Percentiles rank a stretch among this genome's conserved stretches.
These are phyloP conservation scores for Diadophis punctatus DNA, from an alignment of 2,113 vertebrate genomes.

Conservation along the genomic window DNA sequence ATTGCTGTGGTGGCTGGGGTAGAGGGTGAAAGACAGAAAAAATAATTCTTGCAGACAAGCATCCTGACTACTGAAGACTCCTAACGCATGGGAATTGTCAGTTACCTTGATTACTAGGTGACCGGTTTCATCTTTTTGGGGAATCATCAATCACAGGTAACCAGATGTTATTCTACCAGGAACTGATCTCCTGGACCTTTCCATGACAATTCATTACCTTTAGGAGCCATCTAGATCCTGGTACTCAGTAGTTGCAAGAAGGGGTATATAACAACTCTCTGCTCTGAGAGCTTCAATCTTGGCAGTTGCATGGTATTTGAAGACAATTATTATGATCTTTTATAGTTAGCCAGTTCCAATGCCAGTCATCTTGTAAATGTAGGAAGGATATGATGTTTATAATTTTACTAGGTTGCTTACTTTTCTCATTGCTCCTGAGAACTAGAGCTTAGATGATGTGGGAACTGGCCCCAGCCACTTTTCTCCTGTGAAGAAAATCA, in stretches of 20 bases:
- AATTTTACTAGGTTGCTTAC: neutral
- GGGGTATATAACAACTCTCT: neutral
- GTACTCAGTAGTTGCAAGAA: neutral
- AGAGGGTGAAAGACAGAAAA: neutral
- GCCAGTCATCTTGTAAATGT: neutral
- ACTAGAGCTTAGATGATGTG: conserved; percentile 31
- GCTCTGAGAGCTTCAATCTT: neutral
- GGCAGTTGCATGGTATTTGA: neutral
- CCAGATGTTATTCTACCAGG: neutral
- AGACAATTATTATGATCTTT: neutral
- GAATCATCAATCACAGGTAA: neutral
- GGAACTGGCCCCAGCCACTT: conserved; percentile 73
- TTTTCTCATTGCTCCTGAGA: neutral
- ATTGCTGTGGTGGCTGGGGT: neutral
- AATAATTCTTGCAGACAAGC: neutral
- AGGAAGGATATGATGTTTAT: neutral
- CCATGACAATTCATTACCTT: neutral
- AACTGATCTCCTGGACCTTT: neutral
- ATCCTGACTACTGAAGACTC: neutral
- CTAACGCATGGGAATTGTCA: neutral
- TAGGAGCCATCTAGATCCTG: neutral
- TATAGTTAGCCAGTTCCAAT: neutral
- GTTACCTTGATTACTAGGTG: neutral
- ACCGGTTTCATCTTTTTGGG: neutral
- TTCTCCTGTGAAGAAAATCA: conserved; percentile 64